A percentile compares a stretch with the other conserved stretches of the same genome.
Conservation (phyloP, 2,797 vertebrate genomes). For the Cynodonichthys magdalenae region DNA sequence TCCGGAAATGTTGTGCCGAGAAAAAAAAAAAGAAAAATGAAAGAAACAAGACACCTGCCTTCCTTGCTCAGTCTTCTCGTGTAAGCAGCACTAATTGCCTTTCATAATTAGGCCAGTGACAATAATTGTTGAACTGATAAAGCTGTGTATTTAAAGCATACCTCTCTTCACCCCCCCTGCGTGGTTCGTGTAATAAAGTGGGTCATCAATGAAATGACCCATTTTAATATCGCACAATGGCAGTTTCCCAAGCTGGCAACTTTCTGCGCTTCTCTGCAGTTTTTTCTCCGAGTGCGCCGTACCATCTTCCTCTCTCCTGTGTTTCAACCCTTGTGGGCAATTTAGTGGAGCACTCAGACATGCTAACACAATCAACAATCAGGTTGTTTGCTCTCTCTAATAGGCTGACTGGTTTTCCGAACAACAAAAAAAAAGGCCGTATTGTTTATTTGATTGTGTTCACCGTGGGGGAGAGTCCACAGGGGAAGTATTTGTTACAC, state of each 20-base stretch:
- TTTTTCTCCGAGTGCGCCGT: conserved; percentile 39
- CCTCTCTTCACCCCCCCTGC: conserved; percentile 47
- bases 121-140: conserved; percentile 80
- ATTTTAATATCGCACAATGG: conserved; percentile 65
- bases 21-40: background rate
- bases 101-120: conserved; percentile 84
- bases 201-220: conserved; percentile 75
- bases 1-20: conserved; percentile 58
- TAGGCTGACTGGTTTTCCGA: conserved; percentile 72
- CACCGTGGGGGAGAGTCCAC: conserved; percentile 63
- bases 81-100: conserved; percentile 83
- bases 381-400: conserved; percentile 75
- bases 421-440: conserved; percentile 54
- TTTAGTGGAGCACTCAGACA: conserved; percentile 76
- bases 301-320: conserved; percentile 51
- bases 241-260: conserved; percentile 34
- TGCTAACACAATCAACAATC: conserved; percentile 80
- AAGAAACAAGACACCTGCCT: conserved; percentile 35
- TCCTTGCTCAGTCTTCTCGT: conserved; percentile 50
- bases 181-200: conserved; percentile 71
- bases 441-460: conserved; percentile 80
- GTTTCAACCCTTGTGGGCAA: conserved; percentile 77
- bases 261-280: conserved; percentile 25
- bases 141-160: conserved; percentile 38
- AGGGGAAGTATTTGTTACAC: conserved; percentile 70